phyloP scores from a whole-genome alignment of 2,888 invertebrate genomes.

The Synanthedon tipuliformis region DNA sequence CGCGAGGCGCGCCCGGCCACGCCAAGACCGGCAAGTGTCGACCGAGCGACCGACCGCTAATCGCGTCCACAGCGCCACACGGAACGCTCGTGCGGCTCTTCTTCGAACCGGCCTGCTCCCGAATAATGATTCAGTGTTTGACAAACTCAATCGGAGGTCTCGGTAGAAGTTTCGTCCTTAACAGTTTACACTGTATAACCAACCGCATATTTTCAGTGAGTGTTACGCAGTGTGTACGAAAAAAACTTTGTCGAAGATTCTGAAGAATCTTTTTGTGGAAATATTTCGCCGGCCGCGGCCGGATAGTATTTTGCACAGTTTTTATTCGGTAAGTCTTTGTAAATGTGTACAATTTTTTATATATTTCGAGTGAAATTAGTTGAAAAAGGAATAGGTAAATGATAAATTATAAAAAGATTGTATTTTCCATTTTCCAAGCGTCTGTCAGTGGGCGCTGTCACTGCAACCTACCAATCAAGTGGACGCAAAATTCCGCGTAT shows the following conservation, averaged over 20 bases:
- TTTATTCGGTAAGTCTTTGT: conserved; percentile 50
- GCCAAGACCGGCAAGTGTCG: conserved; percentile 6
- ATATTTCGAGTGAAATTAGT: no score
- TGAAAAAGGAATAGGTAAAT: no score
- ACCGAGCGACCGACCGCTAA: conserved; percentile 18
- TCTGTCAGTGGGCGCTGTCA: no score
- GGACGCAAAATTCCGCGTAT: no score
- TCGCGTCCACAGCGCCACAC: conserved; percentile 63
- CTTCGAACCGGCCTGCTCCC: conserved; percentile 64
- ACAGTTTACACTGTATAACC: conserved; percentile 66
- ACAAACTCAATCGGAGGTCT: conserved; percentile 69
- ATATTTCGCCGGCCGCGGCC: conserved; percentile 61
- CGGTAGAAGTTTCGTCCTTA: conserved; percentile 65
- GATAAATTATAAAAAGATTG: no score
- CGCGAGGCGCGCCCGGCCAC: conserved; percentile 21
- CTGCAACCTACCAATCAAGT: no score
- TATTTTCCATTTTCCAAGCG: no score
- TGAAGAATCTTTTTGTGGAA: conserved; percentile 66
- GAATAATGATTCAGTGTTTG: conserved; percentile 71
- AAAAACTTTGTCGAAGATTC: conserved; percentile 71
- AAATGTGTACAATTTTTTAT: background rate
- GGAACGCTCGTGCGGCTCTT: conserved; percentile 63
- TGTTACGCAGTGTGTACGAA: conserved; percentile 70
- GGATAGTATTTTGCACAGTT: conserved; percentile 66
- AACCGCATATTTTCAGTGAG: conserved; percentile 69